Evolutionary conservation across 2,888 invertebrate species (phyloP).

Genomic region (Drosophila putrida): DNA sequence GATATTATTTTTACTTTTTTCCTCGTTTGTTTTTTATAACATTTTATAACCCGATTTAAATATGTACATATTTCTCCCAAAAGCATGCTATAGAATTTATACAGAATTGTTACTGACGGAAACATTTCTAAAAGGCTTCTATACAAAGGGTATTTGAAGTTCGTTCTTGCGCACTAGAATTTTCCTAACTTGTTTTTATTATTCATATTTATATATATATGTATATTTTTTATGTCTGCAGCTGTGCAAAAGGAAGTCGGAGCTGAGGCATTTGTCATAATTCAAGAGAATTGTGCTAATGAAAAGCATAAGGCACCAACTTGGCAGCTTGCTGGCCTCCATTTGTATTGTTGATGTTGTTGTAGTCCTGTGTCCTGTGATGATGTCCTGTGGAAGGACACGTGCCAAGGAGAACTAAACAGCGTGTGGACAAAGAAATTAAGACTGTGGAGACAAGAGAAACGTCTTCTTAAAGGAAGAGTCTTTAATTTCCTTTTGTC

Average conservation of each 20-base stretch:
- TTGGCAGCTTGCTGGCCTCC: conserved; percentile 38
- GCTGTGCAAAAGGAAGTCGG: conserved; percentile 42
- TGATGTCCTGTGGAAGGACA: conserved; percentile 31
- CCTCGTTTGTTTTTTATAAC: no score
- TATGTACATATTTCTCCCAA: no score
- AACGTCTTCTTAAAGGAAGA: conserved; percentile 1
- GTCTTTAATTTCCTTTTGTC: conserved; percentile 63
- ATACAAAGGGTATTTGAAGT: not conserved
- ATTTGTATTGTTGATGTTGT: conserved; percentile 7
- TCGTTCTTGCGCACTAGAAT: not conserved
- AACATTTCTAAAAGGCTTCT: no score
- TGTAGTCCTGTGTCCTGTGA: not conserved
- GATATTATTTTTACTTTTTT: no score
- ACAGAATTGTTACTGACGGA: no score
- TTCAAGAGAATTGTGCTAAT: conserved; percentile 70
- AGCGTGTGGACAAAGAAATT: conserved; percentile 21
- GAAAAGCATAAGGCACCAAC: conserved; percentile 60
- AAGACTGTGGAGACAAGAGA: conserved; percentile 21
- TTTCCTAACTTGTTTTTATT: conserved; percentile 11
- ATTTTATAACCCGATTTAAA: no score
- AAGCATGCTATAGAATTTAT: no score
- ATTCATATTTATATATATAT: conserved; percentile 22
- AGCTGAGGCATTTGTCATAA: conserved; percentile 56
- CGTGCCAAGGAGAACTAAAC: conserved; percentile 8
- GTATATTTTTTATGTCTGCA: conserved; percentile 52